Conservation (phyloP, 2,888 invertebrate species). For the Aleiodes testaceus region DNA sequence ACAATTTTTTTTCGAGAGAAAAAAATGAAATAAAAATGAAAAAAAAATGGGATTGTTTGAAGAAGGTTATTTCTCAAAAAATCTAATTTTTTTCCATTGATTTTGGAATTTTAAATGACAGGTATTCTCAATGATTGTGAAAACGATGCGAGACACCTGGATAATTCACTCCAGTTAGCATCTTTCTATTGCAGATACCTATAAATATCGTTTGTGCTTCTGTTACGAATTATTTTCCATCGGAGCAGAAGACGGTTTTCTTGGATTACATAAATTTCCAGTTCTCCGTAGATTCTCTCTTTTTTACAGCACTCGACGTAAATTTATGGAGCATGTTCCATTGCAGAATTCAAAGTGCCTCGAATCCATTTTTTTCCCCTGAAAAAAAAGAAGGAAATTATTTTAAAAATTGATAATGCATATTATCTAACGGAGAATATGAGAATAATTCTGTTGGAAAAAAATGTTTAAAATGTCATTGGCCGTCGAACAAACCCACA, state of each 20-base stretch:
- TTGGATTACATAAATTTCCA: slow-evolving; percentile 56
- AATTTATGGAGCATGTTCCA: not conserved
- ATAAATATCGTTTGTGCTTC: slow-evolving; percentile 30
- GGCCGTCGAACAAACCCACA: slow-evolving; percentile 1
- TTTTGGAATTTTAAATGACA: no score
- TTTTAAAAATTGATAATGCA: not conserved
- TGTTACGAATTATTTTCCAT: slow-evolving; percentile 31
- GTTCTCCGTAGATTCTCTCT: slow-evolving; percentile 6
- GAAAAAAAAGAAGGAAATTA: not conserved
- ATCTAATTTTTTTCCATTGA: no score
- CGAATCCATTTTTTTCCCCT: no score
- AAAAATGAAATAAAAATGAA: slow-evolving; percentile 12
- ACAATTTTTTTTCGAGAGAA: not conserved
- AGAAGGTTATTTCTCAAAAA: no score
- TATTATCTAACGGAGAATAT: not conserved
- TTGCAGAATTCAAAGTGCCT: not conserved
- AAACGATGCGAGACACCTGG: slow-evolving; percentile 17
- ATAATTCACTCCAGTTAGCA: slow-evolving; percentile 30
- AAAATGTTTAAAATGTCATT: slow-evolving; percentile 24
- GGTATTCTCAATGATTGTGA: slow-evolving; percentile 5
- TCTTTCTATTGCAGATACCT: slow-evolving; percentile 17
- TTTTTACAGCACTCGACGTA: not conserved
- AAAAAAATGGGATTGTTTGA: not conserved
- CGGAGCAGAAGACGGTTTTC: slow-evolving; percentile 40
- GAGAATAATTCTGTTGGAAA: not conserved